Evolutionary conservation across 2,113 vertebrate genomes (phyloP).

Genomic region (Miniopterus natalensis): DNA sequence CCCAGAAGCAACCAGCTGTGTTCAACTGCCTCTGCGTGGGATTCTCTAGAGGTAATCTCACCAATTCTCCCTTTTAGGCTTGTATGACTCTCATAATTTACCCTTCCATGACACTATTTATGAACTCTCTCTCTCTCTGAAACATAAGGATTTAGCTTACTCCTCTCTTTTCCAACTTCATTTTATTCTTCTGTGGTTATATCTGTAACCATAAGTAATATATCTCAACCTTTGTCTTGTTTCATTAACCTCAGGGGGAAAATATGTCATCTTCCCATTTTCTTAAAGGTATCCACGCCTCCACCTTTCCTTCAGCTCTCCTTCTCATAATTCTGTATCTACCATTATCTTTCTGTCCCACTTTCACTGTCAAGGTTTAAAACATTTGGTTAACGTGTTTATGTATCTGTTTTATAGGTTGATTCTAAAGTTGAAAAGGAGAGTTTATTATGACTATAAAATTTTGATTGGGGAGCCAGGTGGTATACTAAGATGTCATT

Average conservation of each 20-base stretch:
- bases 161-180: not conserved
- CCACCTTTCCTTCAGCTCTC: not conserved
- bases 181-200: not conserved
- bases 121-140: not conserved
- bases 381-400: not conserved
- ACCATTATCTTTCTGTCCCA: not conserved
- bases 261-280: not conserved
- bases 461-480: not conserved
- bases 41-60: not conserved
- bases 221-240: not conserved
- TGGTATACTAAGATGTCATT: not conserved
- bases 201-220: not conserved
- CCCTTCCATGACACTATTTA: not conserved
- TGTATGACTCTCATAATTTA: not conserved
- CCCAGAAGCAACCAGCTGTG: not conserved
- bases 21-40: not conserved
- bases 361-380: not conserved
- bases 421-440: not conserved
- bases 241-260: not conserved
- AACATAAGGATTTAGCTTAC: not conserved
- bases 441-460: constrained; percentile 15
- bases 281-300: not conserved
- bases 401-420: not conserved
- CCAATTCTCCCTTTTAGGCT: not conserved
- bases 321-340: not conserved